Base-by-base conservation (phyloP, 2,888 invertebrate species). In the Cheiracanthium punctorium region DNA sequence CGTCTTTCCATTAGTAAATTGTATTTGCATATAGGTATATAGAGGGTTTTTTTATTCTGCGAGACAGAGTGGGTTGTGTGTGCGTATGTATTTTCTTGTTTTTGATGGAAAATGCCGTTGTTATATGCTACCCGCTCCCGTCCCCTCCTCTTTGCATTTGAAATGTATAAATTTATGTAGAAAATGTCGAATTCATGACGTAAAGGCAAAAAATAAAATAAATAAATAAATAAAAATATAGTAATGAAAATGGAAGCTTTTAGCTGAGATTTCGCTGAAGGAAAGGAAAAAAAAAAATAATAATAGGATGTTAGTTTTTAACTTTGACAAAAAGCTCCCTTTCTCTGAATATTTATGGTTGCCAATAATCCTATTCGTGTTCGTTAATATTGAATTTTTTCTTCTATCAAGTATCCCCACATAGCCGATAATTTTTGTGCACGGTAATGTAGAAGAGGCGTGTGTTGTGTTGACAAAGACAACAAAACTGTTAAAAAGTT, bases 1-100 rank as follows among this genome's bases (percentile, higher is more conserved):
- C 58, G 58, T 58, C 58, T 58, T 48, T 58, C 58, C 58, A 58
- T 58, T 58, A 58, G 58, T 58, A 58, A 58, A 58, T 58, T 58
- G 58, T 58, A 58, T 58, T 58, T 58, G 58, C 58, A 24, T 24
- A 20, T 58, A 58, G 58, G 58, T 58, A 20, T 58, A 58, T 24
- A 24, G 1, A 2, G 24, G 24, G n/a, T n/a, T 4, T 5, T 58
- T 20, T 58, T 24, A 24, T 24, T 24, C 24, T 58, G 12, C 24
- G 4, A 20, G 5, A 24, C n/a, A n/a, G n/a, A n/a, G n/a, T n/a
- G n/a, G n/a, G n/a, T n/a, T n/a, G n/a, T n/a, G n/a, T n/a, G 24
- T 24, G 12, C 17, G 1, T 24, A 1, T 58, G 58, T 58, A 12
- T 37, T 58, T 20, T 58, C 14, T 2, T 48, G 14, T 48, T 10